phyloP scores from a whole-genome alignment of 2,888 invertebrate species.

The Agonopterix arenella region DNA sequence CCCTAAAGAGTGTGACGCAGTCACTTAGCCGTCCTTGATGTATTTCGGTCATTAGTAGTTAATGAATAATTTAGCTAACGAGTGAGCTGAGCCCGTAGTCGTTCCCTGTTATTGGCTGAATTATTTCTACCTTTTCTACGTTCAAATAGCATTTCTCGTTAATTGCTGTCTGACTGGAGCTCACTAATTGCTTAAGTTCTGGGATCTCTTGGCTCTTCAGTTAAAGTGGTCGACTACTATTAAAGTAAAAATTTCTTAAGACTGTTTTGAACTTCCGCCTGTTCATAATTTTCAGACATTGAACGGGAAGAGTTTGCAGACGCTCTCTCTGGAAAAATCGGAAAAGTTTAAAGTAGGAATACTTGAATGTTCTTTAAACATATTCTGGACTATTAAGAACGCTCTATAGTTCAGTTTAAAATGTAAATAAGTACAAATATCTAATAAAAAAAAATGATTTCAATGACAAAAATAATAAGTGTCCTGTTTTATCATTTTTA shows the following conservation, averaged over 20 bases:
- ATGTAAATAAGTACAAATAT: too few species aligned
- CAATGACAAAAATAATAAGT: too few species aligned
- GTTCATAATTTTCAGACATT: conserved; percentile 49
- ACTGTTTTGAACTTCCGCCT: conserved; percentile 54
- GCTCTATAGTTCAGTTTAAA: too few species aligned
- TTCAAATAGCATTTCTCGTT: conserved; percentile 69
- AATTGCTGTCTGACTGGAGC: conserved; percentile 73
- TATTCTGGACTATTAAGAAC: too few species aligned
- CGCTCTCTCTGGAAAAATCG: conserved; percentile 20
- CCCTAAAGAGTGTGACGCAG: too few species aligned
- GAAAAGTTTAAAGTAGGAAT: background rate
- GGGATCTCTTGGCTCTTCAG: conserved; percentile 63
- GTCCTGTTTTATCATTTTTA: too few species aligned
- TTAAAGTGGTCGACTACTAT: conserved; percentile 66
- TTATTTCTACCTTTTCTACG: conserved; percentile 70
- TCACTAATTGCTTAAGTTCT: conserved; percentile 75
- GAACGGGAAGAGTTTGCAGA: conserved; percentile 24
- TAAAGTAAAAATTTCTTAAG: conserved; percentile 64
- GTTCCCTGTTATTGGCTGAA: conserved; percentile 61
- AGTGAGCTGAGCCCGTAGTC: conserved; percentile 40
- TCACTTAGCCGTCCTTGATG: conserved; percentile 24
- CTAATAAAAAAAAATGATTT: too few species aligned
- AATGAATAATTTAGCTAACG: conserved; percentile 70
- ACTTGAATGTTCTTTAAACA: too few species aligned
- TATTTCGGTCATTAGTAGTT: conserved; percentile 63